Evolutionary conservation across 1,140 invertebrate species (phyloP), one percentile per base, ranked within the genome.

Genomic region (Leptinotarsa texana): DNA sequence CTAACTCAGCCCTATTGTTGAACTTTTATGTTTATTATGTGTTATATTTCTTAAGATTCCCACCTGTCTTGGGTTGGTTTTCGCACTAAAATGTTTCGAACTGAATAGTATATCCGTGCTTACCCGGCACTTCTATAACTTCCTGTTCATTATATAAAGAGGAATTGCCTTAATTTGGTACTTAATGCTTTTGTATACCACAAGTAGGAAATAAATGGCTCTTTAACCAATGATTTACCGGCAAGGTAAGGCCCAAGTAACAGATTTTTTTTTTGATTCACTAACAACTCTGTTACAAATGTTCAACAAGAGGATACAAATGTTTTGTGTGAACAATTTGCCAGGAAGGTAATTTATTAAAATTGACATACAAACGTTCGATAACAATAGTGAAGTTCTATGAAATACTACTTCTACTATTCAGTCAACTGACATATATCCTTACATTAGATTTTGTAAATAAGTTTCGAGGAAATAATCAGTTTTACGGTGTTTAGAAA

Each of bases 11-110:
- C 63, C 72, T 22, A 69, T 76, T 69, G 67, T 73, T 61, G 68
- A 69, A 73, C 66, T 49, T 62, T 63, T 67, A n/a, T 65, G 63
- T 76, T 76, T 73, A 78, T 75, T 77, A 74, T 74, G 57, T 72
- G 71, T 66, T 74, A 74, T 24, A 49, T 75, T 75, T 77, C 65
- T 68, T 75, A 72, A 79, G 73, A 76, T 67, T 42, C 63, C 74
- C 78, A 79, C 78, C 78, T 79, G 78, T 77, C 78, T 73, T 69
- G 61, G 75, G 71, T 48, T 61, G 72, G 71, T 72, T 75, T 76
- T 79, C 75, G 75, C 78, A 77, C 70, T 74, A 68, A 74, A 72
- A 61, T 68, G 74, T 63, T 74, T 63, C 61, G 69, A 67, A 71
- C 48, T 33, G 57, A 63, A 74, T 74, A 27, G 33, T n/a, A 48